Percentiles rank a stretch among this genome's conserved stretches.
These are phyloP conservation scores for Macropodus opercularis DNA, from an alignment of 2,797 vertebrate species.

Conservation along the genomic window DNA sequence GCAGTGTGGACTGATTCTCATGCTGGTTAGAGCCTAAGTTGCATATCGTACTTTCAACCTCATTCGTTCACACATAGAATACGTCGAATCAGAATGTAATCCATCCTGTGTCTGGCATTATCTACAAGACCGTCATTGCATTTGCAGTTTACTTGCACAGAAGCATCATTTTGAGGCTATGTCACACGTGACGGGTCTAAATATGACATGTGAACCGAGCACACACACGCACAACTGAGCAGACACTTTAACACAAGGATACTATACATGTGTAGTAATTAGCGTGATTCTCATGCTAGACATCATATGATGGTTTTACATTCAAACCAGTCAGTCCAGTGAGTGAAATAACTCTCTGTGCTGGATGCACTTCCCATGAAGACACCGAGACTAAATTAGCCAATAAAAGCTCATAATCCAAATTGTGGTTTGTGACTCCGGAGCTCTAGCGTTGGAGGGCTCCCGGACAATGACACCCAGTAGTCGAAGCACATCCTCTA, in stretches of 20 bases:
- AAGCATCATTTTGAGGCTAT: no score
- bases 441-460: slow-evolving; percentile 61
- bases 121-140: no score
- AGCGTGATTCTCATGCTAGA: slow-evolving; percentile 41
- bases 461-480: slow-evolving; percentile 79
- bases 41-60: no score
- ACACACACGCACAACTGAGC: neutral
- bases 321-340: slow-evolving; percentile 47
- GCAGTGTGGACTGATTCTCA: no score
- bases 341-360: slow-evolving; percentile 53
- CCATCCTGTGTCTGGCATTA: no score
- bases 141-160: no score
- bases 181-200: slow-evolving; percentile 1
- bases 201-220: neutral
- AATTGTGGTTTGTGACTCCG: slow-evolving; percentile 74
- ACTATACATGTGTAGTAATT: slow-evolving; percentile 36
- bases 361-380: slow-evolving; percentile 60
- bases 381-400: slow-evolving; percentile 68
- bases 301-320: slow-evolving; percentile 68
- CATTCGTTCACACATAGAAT: no score
- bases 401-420: slow-evolving; percentile 75
- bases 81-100: no score
- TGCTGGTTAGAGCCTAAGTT: no score
- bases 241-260: slow-evolving; percentile 27
- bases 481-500: slow-evolving; percentile 75